Evolutionary conservation across 2,797 vertebrate species (phyloP), one percentile per base, ranked within the genome.

Genomic region (Brachymystax lenok): DNA sequence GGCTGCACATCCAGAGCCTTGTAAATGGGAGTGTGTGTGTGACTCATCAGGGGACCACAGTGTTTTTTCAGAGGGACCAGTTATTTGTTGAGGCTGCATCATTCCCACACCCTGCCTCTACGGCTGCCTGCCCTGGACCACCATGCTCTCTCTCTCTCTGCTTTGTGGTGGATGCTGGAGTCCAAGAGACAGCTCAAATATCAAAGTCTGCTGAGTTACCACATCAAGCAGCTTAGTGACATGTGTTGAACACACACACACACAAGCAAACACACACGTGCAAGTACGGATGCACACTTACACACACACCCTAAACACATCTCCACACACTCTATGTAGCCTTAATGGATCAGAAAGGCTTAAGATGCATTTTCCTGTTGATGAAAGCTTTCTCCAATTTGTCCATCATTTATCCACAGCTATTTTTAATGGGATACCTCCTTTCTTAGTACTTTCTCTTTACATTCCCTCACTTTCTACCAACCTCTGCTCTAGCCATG

Each of bases 171-270:
- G 78, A 66, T 50, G 76, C 71, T 81, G 83, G 68, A 75, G 79
- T 86, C 69, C 5, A 28, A 84, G 69, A 81, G 54, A 79, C 68
- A 14, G 77, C 80, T 74, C 35, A 68, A 69, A 30, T 77, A 82
- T 87, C 82, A 87, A 82, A 84, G 77, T 63, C 82, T 76, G 59
- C 46, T 14, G 67, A 85, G 74, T 78, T 80, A 79, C 74, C 83
- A 68, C 85, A 84, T 86, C 71, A 64, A 24, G 76, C 78, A 80
- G 84, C 87, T 77, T 16, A 16, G 30, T 69, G 78, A 83, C 78
- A 77, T 78, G 74, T 81, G 79, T 74, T 68, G 46, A 74, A 74
- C 52, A 46, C 71, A 61, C 54, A 4, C 67, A 56, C 28, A 19
- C 19, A n/a, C 54, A 56, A 16, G 24, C 61, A 64, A 13, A 28